A percentile compares a stretch with the other conserved stretches of the same genome.
Evolutionary conservation across 2,113 vertebrate species (phyloP).

Genomic region (Anhinga anhinga): DNA sequence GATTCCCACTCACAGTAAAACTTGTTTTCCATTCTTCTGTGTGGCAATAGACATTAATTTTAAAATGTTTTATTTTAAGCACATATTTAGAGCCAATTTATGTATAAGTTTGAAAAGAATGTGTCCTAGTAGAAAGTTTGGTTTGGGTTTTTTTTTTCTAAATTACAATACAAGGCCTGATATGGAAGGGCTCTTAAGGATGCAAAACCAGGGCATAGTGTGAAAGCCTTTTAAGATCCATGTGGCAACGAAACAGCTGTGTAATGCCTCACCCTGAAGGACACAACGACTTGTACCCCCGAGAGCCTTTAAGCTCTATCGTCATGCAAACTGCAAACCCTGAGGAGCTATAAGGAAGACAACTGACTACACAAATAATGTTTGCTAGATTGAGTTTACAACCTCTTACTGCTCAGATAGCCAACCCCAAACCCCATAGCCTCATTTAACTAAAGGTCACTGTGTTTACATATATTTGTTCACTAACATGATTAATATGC

Average conservation of each 20-base stretch:
- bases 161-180: neutral
- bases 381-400: neutral
- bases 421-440: rapidly evolving
- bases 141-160: neutral
- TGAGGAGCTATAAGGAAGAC: neutral
- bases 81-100: neutral
- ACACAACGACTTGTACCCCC: neutral
- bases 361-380: neutral
- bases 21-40: neutral
- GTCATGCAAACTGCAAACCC: neutral
- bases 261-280: neutral
- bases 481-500: neutral
- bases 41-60: neutral
- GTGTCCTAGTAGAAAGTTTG: neutral
- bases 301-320: rapidly evolving
- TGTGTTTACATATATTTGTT: neutral
- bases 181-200: neutral
- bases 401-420: neutral
- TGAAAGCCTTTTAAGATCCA: neutral
- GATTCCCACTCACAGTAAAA: neutral
- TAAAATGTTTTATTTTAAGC: neutral
- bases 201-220: neutral
- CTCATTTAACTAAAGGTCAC: neutral
- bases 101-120: neutral
- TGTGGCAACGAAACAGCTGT: neutral